Percentiles rank a stretch among this genome's conserved stretches.
phyloP scores from a whole-genome alignment of 1,140 invertebrate genomes.

The Colletes latitarsis region DNA sequence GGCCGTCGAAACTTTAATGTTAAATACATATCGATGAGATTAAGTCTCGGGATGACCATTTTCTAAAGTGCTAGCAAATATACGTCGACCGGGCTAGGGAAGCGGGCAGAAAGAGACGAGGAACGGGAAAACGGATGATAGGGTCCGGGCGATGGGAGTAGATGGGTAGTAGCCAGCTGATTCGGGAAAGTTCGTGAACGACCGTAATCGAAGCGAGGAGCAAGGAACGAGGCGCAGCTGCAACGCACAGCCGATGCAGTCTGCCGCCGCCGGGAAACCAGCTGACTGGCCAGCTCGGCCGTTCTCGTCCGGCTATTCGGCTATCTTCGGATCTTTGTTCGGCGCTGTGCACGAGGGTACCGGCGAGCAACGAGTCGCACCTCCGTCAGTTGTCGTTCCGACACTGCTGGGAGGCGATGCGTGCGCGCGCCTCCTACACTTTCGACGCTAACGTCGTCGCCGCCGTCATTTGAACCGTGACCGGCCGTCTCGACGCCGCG shows the following conservation, averaged over 20 bases:
- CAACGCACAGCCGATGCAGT: constrained; percentile 55
- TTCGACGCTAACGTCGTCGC: neutral
- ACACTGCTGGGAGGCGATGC: constrained; percentile 65
- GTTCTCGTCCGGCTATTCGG: constrained; percentile 43
- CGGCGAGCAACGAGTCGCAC: constrained; percentile 62
- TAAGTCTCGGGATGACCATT: too few species aligned
- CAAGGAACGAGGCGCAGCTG: constrained; percentile 37
- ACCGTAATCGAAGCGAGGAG: constrained; percentile 54
- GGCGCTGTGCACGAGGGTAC: constrained; percentile 71
- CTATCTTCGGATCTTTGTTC: constrained; percentile 59
- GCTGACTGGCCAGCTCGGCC: constrained; percentile 69
- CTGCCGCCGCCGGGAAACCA: constrained; percentile 64
- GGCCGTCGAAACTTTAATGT: too few species aligned
- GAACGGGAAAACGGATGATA: neutral
- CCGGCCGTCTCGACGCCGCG: neutral
- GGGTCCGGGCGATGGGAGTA: neutral
- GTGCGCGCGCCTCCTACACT: neutral
- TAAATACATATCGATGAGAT: too few species aligned
- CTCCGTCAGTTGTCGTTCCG: constrained; percentile 72
- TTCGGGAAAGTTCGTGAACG: constrained; percentile 63
- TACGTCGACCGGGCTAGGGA: neutral
- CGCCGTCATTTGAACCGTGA: neutral
- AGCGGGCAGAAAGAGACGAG: too few species aligned
- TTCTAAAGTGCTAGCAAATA: neutral
- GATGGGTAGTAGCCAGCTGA: constrained; percentile 56